Evolutionary conservation across 2,113 vertebrate species (phyloP), one percentile per base, ranked within the genome.

Genomic region (Forbesichthys agassizii): DNA sequence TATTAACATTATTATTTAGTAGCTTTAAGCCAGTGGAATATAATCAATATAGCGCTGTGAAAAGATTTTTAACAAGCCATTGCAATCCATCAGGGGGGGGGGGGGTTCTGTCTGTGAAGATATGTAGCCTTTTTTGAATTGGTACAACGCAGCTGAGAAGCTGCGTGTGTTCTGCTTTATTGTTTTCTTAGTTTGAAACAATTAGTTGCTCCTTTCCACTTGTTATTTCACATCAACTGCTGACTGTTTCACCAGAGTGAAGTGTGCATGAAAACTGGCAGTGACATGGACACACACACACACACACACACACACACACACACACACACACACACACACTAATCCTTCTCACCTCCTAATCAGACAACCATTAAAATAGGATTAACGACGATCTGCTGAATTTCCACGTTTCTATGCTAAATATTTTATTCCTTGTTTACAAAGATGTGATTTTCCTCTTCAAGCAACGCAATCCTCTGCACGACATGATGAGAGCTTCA

Each of bases 1-100:
- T 96, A 96, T 98, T 96, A 98, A 97, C 96, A 96, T 96, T 97
- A 96, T 97, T 96, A 97, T 97, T 98, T 97, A 96, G 95, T 94
- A 93, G 94, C 96, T 90, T 95, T 97, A 94, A 95, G 94, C 94
- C 91, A 90, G 93, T 93, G 88, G 91, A 94, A 94, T 94, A 94
- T 94, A 95, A 98, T 98, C 96, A 96, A 98, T 98, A 96, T 95
- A 93, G 93, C 94, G 93, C 95, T 95, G 94, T 95, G 96, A 95
- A 95, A 96, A 95, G 94, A 96, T 96, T 97, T 96, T 94, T 95
- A 96, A 95, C 93, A 95, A 95, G 94, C 95, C 93, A 93, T 95
- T 95, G 93, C 95, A 95, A 97, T 98, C 96, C 95, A 96, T 98
- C 96, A 96, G 93, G 90, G 84, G 92, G 94, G 93, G 90, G 84